phyloP scores from a whole-genome alignment of 2,797 vertebrate genomes.

The Phylloscopus collybita region DNA sequence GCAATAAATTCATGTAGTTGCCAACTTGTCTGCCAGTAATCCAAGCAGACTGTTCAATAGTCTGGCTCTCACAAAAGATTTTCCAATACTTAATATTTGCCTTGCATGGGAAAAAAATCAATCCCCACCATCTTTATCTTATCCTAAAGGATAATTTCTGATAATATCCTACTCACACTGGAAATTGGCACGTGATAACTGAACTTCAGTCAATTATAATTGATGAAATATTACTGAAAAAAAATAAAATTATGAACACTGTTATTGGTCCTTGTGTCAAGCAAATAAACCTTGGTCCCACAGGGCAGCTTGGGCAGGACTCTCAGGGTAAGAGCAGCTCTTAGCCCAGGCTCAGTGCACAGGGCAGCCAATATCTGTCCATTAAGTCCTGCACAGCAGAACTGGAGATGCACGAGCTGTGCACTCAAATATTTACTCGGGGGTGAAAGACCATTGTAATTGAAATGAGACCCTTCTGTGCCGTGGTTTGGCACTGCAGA shows the following conservation, averaged over 20 bases:
- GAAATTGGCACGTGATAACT: background rate
- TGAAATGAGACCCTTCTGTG: background rate
- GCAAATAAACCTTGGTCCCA: background rate
- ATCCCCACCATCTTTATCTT: background rate
- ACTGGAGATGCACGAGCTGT: background rate
- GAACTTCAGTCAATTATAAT: background rate
- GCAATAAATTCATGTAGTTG: constrained; percentile 57
- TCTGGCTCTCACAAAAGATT: background rate
- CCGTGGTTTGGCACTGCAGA: background rate
- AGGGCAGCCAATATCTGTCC: background rate
- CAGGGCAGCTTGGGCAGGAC: background rate
- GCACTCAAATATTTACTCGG: background rate
- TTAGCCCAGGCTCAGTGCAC: background rate
- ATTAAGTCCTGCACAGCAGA: background rate
- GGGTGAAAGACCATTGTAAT: background rate
- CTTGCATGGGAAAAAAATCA: background rate
- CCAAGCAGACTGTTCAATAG: background rate
- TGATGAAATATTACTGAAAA: background rate
- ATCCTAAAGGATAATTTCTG: background rate
- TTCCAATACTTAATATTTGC: background rate
- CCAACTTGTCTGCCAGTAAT: constrained; percentile 29
- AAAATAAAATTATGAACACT: background rate
- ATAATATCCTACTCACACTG: background rate
- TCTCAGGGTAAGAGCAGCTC: background rate
- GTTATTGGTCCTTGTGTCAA: background rate